phyloP scores from a whole-genome alignment of 2,888 invertebrate genomes.

The Phyto melanocephala region DNA sequence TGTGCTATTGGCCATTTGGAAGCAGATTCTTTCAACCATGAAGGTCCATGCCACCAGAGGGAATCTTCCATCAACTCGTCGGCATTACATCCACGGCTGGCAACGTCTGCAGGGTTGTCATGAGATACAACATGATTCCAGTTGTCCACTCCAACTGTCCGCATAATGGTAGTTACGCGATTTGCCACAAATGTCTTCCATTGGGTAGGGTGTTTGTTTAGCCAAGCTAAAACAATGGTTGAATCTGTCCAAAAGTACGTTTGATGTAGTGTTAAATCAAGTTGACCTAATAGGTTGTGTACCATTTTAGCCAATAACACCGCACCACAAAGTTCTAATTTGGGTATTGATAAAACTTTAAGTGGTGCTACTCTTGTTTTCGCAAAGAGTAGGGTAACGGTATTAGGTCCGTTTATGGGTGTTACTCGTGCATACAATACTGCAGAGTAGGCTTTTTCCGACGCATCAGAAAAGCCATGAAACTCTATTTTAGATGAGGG shows the following conservation, averaged over 20 bases:
- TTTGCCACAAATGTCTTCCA: slow-evolving; percentile 8
- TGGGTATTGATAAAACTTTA: background rate
- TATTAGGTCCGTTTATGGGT: background rate
- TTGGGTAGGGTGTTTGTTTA: background rate
- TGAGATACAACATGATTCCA: slow-evolving; percentile 1
- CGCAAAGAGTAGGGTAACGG: background rate
- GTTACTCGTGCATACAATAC: background rate
- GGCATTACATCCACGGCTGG: background rate
- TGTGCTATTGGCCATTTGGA: background rate
- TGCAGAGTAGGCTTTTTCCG: background rate
- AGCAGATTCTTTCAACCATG: background rate
- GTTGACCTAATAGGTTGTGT: background rate
- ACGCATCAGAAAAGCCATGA: slow-evolving; percentile 7
- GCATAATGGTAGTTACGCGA: background rate
- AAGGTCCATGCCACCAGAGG: background rate
- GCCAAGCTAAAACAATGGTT: background rate
- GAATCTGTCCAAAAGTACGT: slow-evolving; percentile 14
- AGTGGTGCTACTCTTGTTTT: slow-evolving; percentile 5
- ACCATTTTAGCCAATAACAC: background rate
- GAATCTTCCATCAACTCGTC: no score
- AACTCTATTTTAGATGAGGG: background rate
- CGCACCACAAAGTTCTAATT: slow-evolving; percentile 2
- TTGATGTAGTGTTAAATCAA: background rate
- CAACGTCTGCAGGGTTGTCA: background rate
- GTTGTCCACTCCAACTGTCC: background rate